phyloP scores from a whole-genome alignment of 2,888 invertebrate species.

The Chironomus tentans region DNA sequence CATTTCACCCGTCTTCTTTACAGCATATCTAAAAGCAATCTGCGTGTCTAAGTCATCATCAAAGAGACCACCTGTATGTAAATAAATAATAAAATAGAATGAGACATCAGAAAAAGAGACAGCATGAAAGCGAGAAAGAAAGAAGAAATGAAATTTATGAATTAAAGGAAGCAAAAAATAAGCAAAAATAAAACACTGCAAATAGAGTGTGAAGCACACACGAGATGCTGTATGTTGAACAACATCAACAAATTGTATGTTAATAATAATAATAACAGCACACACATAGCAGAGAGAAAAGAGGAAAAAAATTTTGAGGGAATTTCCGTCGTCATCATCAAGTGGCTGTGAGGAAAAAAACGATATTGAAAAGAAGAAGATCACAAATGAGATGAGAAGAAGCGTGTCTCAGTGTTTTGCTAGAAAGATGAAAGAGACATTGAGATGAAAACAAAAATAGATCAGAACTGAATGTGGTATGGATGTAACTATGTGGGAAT shows the following conservation, averaged over 20 bases:
- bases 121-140: too few species aligned
- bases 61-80: slow-evolving; percentile 22
- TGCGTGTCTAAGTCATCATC: not conserved
- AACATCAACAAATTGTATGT: too few species aligned
- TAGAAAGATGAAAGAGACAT: not conserved
- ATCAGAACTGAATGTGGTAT: not conserved
- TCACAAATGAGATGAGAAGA: not conserved
- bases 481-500: too few species aligned
- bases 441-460: not conserved
- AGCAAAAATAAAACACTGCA: too few species aligned
- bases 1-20: not conserved
- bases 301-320: not conserved
- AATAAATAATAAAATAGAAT: not conserved
- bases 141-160: not conserved
- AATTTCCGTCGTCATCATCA: slow-evolving; percentile 3
- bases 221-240: too few species aligned
- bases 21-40: not conserved
- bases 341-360: not conserved
- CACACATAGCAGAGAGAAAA: too few species aligned
- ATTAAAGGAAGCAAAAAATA: not conserved
- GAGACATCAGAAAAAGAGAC: not conserved
- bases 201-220: too few species aligned
- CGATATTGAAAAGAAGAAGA: not conserved
- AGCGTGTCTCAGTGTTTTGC: not conserved
- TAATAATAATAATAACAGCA: too few species aligned